These are phyloP conservation scores for Pseudomyrmex sp. DNA, from an alignment of 1,140 invertebrate species.

Conservation along the genomic window DNA sequence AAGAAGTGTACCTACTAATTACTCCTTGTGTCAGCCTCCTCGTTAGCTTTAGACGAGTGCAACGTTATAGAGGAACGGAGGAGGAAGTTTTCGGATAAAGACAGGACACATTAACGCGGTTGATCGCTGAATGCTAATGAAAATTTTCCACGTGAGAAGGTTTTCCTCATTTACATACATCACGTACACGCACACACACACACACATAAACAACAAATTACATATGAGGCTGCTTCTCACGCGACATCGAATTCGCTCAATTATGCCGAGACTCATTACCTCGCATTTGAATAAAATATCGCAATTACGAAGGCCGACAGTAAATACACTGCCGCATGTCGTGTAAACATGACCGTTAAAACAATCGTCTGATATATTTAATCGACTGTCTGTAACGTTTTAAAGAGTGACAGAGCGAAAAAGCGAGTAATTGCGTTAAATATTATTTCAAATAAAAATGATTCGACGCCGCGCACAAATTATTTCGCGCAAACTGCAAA, in stretches of 20 bases:
- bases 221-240: not conserved
- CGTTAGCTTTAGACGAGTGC: slow-evolving; percentile 68
- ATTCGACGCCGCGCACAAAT: not conserved
- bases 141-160: not conserved
- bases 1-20: slow-evolving; percentile 73
- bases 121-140: slow-evolving; percentile 38
- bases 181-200: no score
- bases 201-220: slow-evolving; percentile 17
- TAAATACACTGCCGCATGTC: no score
- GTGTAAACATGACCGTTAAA: not conserved
- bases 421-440: slow-evolving; percentile 15
- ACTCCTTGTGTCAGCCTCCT: slow-evolving; percentile 71
- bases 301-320: not conserved
- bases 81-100: slow-evolving; percentile 46
- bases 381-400: not conserved
- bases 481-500: not conserved
- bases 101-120: slow-evolving; percentile 24
- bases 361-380: not conserved
- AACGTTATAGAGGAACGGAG: not conserved
- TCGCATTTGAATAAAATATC: slow-evolving; percentile 19
- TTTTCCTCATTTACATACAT: not conserved
- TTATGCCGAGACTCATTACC: slow-evolving; percentile 23
- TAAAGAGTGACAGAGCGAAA: not conserved
- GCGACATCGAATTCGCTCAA: not conserved
- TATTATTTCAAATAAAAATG: not conserved